Evolutionary conservation across 2,888 invertebrate genomes (phyloP).

Genomic region (Drosophila acutilabella): DNA sequence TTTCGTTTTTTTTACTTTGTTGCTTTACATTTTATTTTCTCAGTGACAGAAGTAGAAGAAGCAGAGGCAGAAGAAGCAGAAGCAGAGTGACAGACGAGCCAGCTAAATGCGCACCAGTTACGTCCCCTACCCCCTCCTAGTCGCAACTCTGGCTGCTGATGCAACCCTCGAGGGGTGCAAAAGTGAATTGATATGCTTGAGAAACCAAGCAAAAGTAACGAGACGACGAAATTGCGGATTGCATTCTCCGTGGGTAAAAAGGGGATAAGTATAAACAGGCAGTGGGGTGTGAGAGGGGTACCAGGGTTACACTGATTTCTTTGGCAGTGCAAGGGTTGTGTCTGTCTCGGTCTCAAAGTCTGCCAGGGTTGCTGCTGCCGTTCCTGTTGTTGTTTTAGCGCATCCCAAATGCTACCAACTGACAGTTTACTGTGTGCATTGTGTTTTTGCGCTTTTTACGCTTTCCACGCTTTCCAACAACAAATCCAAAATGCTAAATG

Average conservation of each 20-base stretch:
- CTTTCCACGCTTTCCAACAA: conserved; percentile 41
- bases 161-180: conserved; percentile 60
- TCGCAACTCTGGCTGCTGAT: conserved; percentile 14
- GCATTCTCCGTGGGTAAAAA: conserved; percentile 44
- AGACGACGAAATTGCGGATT: conserved; percentile 67
- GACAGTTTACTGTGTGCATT: conserved; percentile 24
- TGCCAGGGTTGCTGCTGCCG: conserved; percentile 37
- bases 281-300: neutral
- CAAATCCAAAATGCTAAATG: conserved; percentile 76
- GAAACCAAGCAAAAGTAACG: conserved; percentile 79
- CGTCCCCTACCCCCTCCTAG: neutral
- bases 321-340: conserved; percentile 52
- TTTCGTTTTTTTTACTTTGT: conserved; percentile 54
- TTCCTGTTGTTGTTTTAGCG: conserved; percentile 12
- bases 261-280: neutral
- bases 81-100: conserved; percentile 12
- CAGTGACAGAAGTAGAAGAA: conserved; percentile 27
- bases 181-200: conserved; percentile 81
- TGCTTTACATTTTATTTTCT: conserved; percentile 54
- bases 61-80: conserved; percentile 11
- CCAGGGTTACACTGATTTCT: conserved; percentile 53
- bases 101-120: conserved; percentile 43
- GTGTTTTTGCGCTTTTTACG: conserved; percentile 36
- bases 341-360: neutral
- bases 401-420: conserved; percentile 22